Evolutionary conservation across 2,888 invertebrate species (phyloP), one percentile per base, ranked within the genome.

Genomic region (Thecocarcelia acutangulata): DNA sequence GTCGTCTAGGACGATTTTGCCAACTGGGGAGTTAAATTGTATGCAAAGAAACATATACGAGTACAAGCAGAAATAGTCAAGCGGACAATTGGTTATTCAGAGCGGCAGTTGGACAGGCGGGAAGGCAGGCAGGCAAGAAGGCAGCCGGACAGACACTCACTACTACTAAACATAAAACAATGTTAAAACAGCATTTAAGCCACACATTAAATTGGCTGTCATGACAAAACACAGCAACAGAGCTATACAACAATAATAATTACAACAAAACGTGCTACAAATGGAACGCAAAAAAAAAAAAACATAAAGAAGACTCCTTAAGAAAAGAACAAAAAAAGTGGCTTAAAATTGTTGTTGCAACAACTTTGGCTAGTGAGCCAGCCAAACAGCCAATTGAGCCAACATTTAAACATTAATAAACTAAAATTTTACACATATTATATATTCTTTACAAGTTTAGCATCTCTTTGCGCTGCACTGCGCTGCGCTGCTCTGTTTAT

Each of bases 191-290:
- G 80, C 80, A 80, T 80, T 80, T 80, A 80, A 80, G 77, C 77
- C 81, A 82, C 81, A 82, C 81, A 82, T 82, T 82, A 77, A 82
- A 82, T 79, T 79, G 78, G 78, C 78, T 79, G 78, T 79, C 78
- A 79, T 79, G 78, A 79, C 78, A 79, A 79, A 79, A 79, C 72
- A 70, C 59, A 66, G 52, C 64, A 69, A 69, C 79, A 73, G n/a
- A 68, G 63, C 75, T 37, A 74, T 48, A 66, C 82, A 79, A 75
- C 75, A 83, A 83, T 82, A 82, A 82, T 82, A 82, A 82, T 82
- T 82, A 82, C 82, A 82, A 82, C 82, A 82, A 78, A 82, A 82
- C 82, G 82, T 82, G 82, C 82, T 82, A 82, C 82, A 82, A 82
- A 82, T 82, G 82, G 66, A 82, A 74, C 66, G 46, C 48, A 70